Percentiles rank a stretch among this genome's conserved stretches.
Evolutionary conservation across 2,113 vertebrate species (phyloP).

Genomic region (Chlamydotis undulata): DNA sequence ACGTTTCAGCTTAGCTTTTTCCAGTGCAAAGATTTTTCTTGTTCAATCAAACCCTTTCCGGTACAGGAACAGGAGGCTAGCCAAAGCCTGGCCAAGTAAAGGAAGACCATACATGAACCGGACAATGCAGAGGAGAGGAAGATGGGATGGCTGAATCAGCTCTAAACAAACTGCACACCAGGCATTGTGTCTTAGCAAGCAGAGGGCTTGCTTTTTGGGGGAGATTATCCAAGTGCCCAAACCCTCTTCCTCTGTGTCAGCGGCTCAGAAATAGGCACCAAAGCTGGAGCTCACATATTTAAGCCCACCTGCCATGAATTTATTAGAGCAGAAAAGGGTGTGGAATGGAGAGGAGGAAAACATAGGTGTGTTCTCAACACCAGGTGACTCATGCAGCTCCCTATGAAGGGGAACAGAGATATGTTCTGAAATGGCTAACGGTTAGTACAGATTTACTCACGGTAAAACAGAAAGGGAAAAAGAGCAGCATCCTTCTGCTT

Average conservation of each 20-base stretch:
- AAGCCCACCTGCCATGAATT: not conserved
- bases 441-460: not conserved
- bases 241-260: conserved; percentile 27
- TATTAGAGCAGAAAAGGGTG: conserved; percentile 19
- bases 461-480: not conserved
- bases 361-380: not conserved
- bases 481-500: not conserved
- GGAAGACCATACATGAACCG: conserved; percentile 52
- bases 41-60: not conserved
- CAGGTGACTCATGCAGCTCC: not conserved
- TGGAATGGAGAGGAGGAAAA: conserved; percentile 9
- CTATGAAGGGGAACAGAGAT: not conserved
- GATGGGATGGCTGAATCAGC: conserved; percentile 59
- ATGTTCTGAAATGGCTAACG: not conserved
- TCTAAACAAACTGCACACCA: conserved; percentile 72
- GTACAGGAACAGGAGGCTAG: conserved; percentile 75
- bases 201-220: conserved; percentile 70
- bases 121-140: conserved; percentile 71
- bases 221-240: conserved; percentile 75
- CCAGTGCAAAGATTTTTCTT: not conserved
- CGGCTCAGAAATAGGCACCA: conserved; percentile 40
- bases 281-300: not conserved
- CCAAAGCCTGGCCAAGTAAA: conserved; percentile 72
- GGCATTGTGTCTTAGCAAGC: conserved; percentile 46
- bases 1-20: not conserved